Evolutionary conservation across 2,113 vertebrate species (phyloP).

Genomic region (Crocuta crocuta): DNA sequence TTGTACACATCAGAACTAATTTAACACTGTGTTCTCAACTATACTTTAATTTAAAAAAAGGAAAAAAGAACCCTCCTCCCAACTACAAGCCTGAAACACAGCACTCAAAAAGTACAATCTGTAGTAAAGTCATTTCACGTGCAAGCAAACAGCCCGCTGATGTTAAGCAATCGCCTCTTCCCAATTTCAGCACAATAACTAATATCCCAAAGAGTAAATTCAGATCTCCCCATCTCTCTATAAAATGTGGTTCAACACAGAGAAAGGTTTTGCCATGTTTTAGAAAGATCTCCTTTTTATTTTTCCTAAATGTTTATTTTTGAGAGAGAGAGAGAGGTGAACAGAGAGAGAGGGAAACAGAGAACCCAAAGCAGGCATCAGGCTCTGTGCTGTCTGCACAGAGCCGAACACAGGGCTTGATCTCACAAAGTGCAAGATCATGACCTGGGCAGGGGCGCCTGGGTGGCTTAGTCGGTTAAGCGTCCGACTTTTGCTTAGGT

Average conservation of each 20-base stretch:
- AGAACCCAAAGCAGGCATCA: too few relatives aligned
- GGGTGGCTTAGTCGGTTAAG: too few relatives aligned
- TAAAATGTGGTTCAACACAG: neutral
- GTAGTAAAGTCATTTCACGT: neutral
- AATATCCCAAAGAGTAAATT: neutral
- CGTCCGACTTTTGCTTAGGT: too few relatives aligned
- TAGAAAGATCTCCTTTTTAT: constrained; percentile 38
- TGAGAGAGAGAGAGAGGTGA: too few relatives aligned
- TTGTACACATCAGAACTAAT: neutral
- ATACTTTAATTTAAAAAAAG: neutral
- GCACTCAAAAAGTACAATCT: neutral
- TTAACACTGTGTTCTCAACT: neutral
- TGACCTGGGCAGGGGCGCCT: too few relatives aligned
- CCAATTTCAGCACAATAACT: neutral
- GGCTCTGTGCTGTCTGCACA: too few relatives aligned
- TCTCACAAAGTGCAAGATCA: too few relatives aligned
- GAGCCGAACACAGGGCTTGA: too few relatives aligned
- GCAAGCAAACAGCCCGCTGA: neutral
- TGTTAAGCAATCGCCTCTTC: neutral
- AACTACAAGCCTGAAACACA: neutral
- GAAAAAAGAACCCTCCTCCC: neutral
- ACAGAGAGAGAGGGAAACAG: too few relatives aligned
- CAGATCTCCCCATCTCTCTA: neutral
- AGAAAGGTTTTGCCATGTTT: neutral
- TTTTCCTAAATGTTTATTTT: too few relatives aligned